Evolutionary conservation across 2,113 vertebrate genomes (phyloP).

Genomic region (Brienomyrus brachyistius): DNA sequence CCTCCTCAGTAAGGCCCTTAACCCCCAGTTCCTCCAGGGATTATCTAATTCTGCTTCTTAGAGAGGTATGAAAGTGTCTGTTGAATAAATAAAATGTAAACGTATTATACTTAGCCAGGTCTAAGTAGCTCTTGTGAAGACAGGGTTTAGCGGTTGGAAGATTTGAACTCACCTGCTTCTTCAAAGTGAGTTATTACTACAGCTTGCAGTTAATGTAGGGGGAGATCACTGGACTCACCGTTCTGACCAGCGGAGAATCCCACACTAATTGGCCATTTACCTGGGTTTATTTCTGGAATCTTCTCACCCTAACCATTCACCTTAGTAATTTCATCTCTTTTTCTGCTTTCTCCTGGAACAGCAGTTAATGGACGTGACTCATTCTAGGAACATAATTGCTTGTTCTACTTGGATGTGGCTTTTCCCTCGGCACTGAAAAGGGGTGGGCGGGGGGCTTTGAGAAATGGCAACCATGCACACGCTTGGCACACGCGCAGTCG

Average conservation of each 20-base stretch:
- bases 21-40: neutral
- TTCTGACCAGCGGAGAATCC: neutral
- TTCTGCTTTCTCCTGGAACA: constrained; percentile 9
- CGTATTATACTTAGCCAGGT: neutral
- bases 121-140: neutral
- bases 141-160: no score
- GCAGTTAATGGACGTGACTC: constrained; percentile 6
- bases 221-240: neutral
- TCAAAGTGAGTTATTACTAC: neutral
- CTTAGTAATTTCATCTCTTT: neutral
- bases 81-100: neutral
- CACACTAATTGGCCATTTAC: neutral
- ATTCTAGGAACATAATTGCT: neutral
- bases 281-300: neutral
- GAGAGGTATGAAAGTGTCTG: neutral
- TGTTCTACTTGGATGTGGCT: neutral
- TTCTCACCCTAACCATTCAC: neutral
- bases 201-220: neutral
- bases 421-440: neutral
- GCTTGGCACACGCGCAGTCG: constrained; percentile 6
- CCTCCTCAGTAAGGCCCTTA: neutral
- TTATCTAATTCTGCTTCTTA: neutral
- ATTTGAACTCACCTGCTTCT: neutral
- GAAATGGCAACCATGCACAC: constrained; percentile 19
- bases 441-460: constrained; percentile 3